Evolutionary conservation across 1,140 invertebrate species (phyloP).

Genomic region (Pseudomyrmex sp.): DNA sequence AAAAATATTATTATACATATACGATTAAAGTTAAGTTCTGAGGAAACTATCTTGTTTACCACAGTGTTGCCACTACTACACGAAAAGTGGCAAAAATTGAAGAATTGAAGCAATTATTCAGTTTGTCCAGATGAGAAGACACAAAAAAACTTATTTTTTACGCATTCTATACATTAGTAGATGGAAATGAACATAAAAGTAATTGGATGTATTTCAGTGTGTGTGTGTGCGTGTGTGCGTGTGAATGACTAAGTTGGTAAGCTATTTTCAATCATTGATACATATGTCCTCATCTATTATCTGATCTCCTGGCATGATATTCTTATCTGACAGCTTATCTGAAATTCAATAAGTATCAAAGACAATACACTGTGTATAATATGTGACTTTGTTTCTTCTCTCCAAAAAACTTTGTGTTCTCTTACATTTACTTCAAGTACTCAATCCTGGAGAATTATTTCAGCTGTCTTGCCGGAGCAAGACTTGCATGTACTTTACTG

Average conservation of each 20-base stretch:
- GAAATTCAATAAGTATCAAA: slow-evolving; percentile 70
- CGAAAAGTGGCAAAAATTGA: too few relatives aligned
- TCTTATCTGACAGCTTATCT: slow-evolving; percentile 77
- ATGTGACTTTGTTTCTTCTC: slow-evolving; percentile 21
- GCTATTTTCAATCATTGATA: slow-evolving; percentile 26
- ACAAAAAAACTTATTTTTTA: too few relatives aligned
- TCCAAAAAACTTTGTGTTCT: slow-evolving; percentile 4
- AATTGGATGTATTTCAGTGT: too few relatives aligned
- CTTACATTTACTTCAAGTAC: slow-evolving; percentile 46
- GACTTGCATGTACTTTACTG: slow-evolving; percentile 41
- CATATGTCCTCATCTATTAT: slow-evolving; percentile 71
- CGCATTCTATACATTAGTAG: too few relatives aligned
- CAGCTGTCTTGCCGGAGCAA: slow-evolving; percentile 16
- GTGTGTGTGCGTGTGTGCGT: too few relatives aligned
- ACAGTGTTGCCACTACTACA: too few relatives aligned
- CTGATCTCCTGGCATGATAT: slow-evolving; percentile 67
- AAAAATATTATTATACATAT: too few relatives aligned
- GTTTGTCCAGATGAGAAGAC: too few relatives aligned
- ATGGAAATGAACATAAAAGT: too few relatives aligned
- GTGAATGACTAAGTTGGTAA: slow-evolving; percentile 55
- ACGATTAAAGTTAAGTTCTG: too few relatives aligned
- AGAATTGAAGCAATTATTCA: too few relatives aligned
- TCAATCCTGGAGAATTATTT: slow-evolving; percentile 16
- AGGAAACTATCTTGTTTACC: too few relatives aligned
- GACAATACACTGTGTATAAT: slow-evolving; percentile 55